phyloP scores from a whole-genome alignment of 2,797 vertebrate species.

The Micrastur ruficollis region DNA sequence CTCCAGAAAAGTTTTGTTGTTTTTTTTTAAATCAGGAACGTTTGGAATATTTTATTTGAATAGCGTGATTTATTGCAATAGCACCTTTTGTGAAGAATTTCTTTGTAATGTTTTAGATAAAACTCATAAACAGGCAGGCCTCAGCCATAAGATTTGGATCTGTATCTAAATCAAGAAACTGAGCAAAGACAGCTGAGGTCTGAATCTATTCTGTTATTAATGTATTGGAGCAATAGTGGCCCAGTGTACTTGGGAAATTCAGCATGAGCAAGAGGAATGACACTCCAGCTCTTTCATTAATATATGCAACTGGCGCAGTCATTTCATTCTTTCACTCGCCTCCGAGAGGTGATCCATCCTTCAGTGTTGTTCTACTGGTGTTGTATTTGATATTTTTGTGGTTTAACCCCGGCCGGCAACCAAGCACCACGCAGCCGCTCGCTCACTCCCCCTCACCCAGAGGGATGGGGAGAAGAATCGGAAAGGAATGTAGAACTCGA shows the following conservation, averaged over 20 bases:
- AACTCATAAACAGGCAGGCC: neutral
- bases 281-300: neutral
- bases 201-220: neutral
- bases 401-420: no score
- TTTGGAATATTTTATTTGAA: neutral
- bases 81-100: neutral
- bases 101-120: neutral
- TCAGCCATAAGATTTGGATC: neutral
- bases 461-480: no score
- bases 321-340: neutral
- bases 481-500: no score
- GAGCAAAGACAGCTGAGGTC: neutral
- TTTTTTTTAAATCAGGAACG: neutral
- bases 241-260: neutral
- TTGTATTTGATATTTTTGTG: neutral
- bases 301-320: neutral
- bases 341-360: neutral
- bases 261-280: neutral
- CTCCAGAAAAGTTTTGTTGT: neutral
- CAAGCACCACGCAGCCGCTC: no score
- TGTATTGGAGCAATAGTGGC: neutral
- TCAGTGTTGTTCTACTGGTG: neutral
- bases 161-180: neutral
- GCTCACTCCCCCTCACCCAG: no score
- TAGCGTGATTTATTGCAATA: neutral